Evolutionary conservation across 2,888 invertebrate species (phyloP).

Genomic region (Drosophila kambysellisi): DNA sequence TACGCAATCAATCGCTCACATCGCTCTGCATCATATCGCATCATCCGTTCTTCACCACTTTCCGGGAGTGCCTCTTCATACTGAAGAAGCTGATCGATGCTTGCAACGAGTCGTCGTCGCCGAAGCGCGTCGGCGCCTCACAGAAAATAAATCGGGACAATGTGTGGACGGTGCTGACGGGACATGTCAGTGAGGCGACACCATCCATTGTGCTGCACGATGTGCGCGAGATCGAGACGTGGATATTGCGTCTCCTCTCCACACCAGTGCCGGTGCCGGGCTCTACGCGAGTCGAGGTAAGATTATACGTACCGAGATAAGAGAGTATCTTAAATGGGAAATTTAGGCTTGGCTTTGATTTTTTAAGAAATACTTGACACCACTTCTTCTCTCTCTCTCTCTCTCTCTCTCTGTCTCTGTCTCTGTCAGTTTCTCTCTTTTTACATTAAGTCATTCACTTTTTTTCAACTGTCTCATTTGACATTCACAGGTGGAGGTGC

Average conservation of each 20-base stretch:
- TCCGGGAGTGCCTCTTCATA: conserved; percentile 98
- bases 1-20: conserved; percentile 97
- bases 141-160: conserved; percentile 95
- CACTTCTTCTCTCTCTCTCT: neutral
- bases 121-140: conserved; percentile 94
- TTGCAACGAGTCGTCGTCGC: conserved; percentile 97
- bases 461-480: neutral
- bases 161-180: conserved; percentile 98
- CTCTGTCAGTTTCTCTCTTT: neutral
- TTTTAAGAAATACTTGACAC: neutral
- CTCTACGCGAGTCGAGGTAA: conserved; percentile 91
- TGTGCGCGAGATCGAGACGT: conserved; percentile 99
- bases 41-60: conserved; percentile 99
- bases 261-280: conserved; percentile 99
- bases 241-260: conserved; percentile 97
- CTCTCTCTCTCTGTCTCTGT: neutral
- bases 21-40: conserved; percentile 99
- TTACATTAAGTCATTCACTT: neutral
- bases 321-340: neutral
- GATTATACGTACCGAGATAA: conserved; percentile 6
- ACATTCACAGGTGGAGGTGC: conserved; percentile 89
- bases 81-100: conserved; percentile 98
- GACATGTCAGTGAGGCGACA: conserved; percentile 91
- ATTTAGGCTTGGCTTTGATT: neutral
- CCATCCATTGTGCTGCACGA: conserved; percentile 97